These are phyloP conservation scores for Mechanitis mazaeus DNA, from an alignment of 2,888 invertebrate genomes.

Conservation along the genomic window DNA sequence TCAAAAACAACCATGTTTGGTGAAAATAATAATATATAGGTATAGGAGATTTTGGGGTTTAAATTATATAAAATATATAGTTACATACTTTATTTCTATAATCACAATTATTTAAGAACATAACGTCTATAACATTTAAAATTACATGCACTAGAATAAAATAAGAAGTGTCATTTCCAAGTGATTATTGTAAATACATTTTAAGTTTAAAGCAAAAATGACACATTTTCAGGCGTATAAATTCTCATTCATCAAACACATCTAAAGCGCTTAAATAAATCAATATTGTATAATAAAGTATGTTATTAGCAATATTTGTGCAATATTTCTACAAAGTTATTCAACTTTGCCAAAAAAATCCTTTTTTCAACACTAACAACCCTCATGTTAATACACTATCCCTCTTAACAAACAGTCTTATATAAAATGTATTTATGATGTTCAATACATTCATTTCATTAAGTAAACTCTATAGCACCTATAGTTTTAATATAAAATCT, in stretches of 20 bases:
- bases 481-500: conserved; percentile 36
- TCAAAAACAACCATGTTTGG: too few relatives aligned
- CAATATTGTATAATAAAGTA: too few relatives aligned
- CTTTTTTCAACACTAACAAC: not conserved
- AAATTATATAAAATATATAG: conserved; percentile 5
- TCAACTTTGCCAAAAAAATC: not conserved
- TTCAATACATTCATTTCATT: conserved; percentile 41
- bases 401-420: conserved; percentile 22
- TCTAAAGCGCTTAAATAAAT: too few relatives aligned
- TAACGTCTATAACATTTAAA: conserved; percentile 10
- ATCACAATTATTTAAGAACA: conserved; percentile 25
- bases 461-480: conserved; percentile 71
- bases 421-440: conserved; percentile 34
- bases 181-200: conserved; percentile 5
- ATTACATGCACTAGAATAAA: conserved; percentile 13
- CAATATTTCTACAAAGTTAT: too few relatives aligned
- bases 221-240: conserved; percentile 32
- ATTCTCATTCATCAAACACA: not conserved
- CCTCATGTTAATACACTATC: not conserved
- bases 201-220: conserved; percentile 45
- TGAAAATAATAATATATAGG: not conserved
- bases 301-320: too few relatives aligned
- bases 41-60: not conserved
- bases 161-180: not conserved
- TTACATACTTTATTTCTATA: conserved; percentile 25